phyloP scores from a whole-genome alignment of 1,140 invertebrate genomes.

The Propsilocerus akamusi region DNA sequence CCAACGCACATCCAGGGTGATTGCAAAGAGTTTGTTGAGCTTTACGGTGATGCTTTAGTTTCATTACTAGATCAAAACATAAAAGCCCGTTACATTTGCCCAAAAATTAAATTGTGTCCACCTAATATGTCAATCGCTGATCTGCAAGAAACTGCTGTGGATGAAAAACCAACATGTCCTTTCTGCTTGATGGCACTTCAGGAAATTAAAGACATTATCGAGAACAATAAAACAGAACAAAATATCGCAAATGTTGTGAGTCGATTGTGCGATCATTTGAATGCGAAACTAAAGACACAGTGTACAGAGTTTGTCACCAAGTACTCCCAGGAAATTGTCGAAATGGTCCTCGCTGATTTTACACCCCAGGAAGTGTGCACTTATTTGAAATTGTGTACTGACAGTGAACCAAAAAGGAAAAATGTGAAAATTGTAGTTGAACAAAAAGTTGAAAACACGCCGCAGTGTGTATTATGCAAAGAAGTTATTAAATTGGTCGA shows the following conservation, averaged over 20 bases:
- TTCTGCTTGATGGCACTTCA: slow-evolving; percentile 65
- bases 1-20: slow-evolving; percentile 38
- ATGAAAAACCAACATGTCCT: slow-evolving; percentile 43
- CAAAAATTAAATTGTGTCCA: slow-evolving; percentile 25
- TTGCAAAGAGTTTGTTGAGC: slow-evolving; percentile 55
- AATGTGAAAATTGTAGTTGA: slow-evolving; percentile 11
- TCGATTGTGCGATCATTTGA: slow-evolving; percentile 49
- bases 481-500: neutral
- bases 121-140: slow-evolving; percentile 25
- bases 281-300: slow-evolving; percentile 35
- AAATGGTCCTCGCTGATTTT: slow-evolving; percentile 57
- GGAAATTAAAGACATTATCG: slow-evolving; percentile 24
- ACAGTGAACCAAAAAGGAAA: slow-evolving; percentile 17
- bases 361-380: slow-evolving; percentile 60
- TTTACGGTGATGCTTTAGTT: slow-evolving; percentile 54
- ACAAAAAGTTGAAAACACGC: no score
- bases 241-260: slow-evolving; percentile 50
- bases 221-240: slow-evolving; percentile 13
- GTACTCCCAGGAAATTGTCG: slow-evolving; percentile 54
- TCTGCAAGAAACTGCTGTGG: slow-evolving; percentile 8
- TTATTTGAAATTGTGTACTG: slow-evolving; percentile 47
- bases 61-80: slow-evolving; percentile 60
- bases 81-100: slow-evolving; percentile 43
- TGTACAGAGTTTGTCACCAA: slow-evolving; percentile 59
- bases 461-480: neutral